Base-by-base conservation (phyloP, 2,888 invertebrate genomes). In the Morpho deidamia region DNA sequence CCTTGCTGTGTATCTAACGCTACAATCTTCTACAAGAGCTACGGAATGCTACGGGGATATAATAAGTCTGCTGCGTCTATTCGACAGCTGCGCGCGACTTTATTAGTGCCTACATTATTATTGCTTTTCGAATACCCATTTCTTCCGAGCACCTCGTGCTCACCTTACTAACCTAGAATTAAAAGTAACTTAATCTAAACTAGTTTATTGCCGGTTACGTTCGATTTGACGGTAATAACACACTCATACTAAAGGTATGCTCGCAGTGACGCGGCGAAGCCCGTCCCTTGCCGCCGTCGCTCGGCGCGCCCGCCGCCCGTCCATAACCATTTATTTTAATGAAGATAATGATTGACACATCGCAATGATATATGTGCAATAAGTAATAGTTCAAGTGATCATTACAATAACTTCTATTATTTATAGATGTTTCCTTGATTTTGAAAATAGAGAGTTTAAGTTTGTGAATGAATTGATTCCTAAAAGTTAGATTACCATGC, bases 41-140 rank as follows among this genome's bases (percentile, higher is more conserved):
- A 82, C 70, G 60, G 66, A 70, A 68, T 51, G 59, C 83, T 85
- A 83, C 74, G 59, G 70, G 72, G 63, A 60, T 58, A 65, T 60
- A 53, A 60, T 60, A 74, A 77, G 78, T 76, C 76, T 73, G 81
- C 85, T 76, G 83, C 73, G 78, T 78, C 80, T 70, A 70, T 56
- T 63, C 66, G 81, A 84, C 86, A 76, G 75, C 84, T 80, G 78
- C 83, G 85, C 84, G 83, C 80, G 81, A 84, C 84, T 80, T 76
- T 58, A 68, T 74, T 71, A 74, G 69, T 76, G 72, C 75, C 90
- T 90, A 89, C 84, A 71, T 82, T 89, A 86, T 90, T 90, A 90
- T 90, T 90, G 90, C 90, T 90, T 90, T 83, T 89, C 85, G 90
- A 87, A 90, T 90, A 90, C 90, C 90, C 89, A 86, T 82, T 80